phyloP scores from a whole-genome alignment of 2,888 invertebrate species.

The Cheilosia impressa region DNA sequence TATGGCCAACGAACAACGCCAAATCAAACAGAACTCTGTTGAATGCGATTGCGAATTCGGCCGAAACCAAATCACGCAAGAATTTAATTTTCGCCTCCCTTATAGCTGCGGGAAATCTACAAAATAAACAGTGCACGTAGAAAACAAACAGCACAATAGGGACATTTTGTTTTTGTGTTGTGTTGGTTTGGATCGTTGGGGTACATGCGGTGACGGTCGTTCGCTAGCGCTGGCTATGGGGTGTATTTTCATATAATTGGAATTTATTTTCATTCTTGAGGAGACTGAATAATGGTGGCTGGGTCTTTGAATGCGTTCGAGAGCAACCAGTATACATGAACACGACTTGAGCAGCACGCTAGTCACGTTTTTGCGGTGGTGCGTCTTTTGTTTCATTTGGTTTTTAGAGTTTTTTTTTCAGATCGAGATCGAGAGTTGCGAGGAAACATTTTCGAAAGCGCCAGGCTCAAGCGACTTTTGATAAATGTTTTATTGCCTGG shows the following conservation, averaged over 20 bases:
- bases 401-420: constrained; percentile 1
- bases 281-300: constrained; percentile 29
- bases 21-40: constrained; percentile 27
- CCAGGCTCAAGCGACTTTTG: constrained; percentile 25
- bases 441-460: constrained; percentile 12
- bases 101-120: constrained; percentile 1
- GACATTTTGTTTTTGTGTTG: too few species aligned
- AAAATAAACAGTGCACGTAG: constrained; percentile 1
- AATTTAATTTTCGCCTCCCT: constrained; percentile 19
- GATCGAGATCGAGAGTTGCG: not conserved
- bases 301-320: constrained; percentile 13
- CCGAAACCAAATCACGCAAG: constrained; percentile 7
- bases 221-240: not conserved
- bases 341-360: constrained; percentile 11
- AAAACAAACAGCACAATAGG: too few species aligned
- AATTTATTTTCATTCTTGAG: constrained; percentile 41
- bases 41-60: not conserved
- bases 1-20: not conserved
- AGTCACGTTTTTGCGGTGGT: constrained; percentile 45
- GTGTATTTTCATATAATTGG: constrained; percentile 33
- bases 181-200: not conserved
- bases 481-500: constrained; percentile 45
- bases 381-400: constrained; percentile 3
- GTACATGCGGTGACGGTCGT: not conserved
- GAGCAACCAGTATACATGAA: constrained; percentile 14